These are phyloP conservation scores for Hirtodrosophila confusa DNA, from an alignment of 2,888 invertebrate genomes.

Conservation along the genomic window DNA sequence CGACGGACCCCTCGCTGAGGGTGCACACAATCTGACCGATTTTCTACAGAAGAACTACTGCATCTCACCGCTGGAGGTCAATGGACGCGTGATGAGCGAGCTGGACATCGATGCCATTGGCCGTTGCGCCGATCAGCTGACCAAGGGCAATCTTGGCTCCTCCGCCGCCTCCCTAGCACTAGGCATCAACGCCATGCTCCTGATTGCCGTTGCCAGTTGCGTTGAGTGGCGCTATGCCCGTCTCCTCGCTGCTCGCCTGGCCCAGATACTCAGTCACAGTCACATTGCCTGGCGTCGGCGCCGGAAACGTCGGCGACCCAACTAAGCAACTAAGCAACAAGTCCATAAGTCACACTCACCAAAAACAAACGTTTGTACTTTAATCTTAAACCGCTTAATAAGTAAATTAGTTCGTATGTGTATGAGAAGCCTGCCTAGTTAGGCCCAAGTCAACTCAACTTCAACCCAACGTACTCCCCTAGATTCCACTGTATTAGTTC, in stretches of 20 bases:
- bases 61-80: conserved; percentile 93
- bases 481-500: neutral
- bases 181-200: conserved; percentile 77
- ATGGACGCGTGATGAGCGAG: conserved; percentile 90
- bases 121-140: conserved; percentile 88
- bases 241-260: conserved; percentile 44
- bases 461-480: neutral
- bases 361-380: conserved; percentile 32
- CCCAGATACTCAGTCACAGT: conserved; percentile 53
- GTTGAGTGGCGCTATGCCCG: conserved; percentile 64
- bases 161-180: conserved; percentile 83
- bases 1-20: conserved; percentile 90
- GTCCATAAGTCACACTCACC: neutral
- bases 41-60: conserved; percentile 92
- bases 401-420: conserved; percentile 45
- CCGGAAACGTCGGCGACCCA: conserved; percentile 61
- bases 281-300: conserved; percentile 61
- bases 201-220: conserved; percentile 78
- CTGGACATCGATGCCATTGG: conserved; percentile 88
- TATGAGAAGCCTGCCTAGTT: neutral
- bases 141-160: conserved; percentile 87
- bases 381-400: conserved; percentile 43
- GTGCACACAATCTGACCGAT: conserved; percentile 86
- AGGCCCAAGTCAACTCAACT: no score
- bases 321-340: conserved; percentile 27